Evolutionary conservation across 2,797 vertebrate genomes (phyloP), one percentile per base, ranked within the genome.

Genomic region (Neosalanx taihuensis): DNA sequence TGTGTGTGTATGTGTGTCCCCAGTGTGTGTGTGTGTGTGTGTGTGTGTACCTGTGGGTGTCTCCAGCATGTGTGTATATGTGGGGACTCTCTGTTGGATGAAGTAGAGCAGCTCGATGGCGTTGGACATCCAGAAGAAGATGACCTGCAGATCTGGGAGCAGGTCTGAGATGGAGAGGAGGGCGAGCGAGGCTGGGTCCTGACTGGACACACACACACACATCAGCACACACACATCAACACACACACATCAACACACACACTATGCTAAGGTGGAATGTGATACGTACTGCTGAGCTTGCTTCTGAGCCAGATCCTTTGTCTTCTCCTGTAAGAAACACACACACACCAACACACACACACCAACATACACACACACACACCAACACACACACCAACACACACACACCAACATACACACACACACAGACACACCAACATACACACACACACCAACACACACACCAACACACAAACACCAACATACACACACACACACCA

Each of bases 81-180:
- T 85, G 0, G 97, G 97, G 0, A 94, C 95, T 78, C 93, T 94
- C 91, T 99, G 96, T 84, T 98, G 97, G 71, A 96, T 88, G 1
- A 98, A 99, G 91, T 97, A 98, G 6, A 99, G 94, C 71, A 98
- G 93, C 91, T 99, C 97, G 0, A 98, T 94, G 81, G 94, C 91
- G 17, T 99, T 98, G 64, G 97, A 94, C 97, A 99, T 98, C 97
- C 97, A 99, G 90, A 99, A 97, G 82, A 98, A 92, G 67, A 99
- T 88, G 78, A 94, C 94, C 89, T 96, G 96, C 77, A 99, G 91
- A 80, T 98, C 96, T 0, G 96, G 96, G 26, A 95, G 87, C 72
- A 99, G 87, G 87, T 96, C 95, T 0, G 94, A 90, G 91, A 98
- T 92, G 81, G 90, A 89, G 68, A 95, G 92, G 72, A 90, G 89